phyloP scores from a whole-genome alignment of 2,888 invertebrate genomes.

The Tetranychus piercei region DNA sequence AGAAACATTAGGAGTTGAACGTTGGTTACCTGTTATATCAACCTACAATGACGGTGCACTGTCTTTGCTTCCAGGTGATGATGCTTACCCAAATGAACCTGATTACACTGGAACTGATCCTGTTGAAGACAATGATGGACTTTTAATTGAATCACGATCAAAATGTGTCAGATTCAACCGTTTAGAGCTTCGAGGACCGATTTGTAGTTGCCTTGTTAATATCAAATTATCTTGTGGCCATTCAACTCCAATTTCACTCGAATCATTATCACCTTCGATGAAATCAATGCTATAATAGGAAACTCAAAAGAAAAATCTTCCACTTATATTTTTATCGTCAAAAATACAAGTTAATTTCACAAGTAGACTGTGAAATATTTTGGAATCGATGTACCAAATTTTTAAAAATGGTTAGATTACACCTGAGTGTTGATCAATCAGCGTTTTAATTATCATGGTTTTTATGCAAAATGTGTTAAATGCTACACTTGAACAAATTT shows the following conservation, averaged over 20 bases:
- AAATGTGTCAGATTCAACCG: conserved; percentile 24
- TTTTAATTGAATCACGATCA: conserved; percentile 20
- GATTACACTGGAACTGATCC: conserved; percentile 28
- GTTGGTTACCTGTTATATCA: conserved; percentile 41
- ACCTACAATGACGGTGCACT: conserved; percentile 43
- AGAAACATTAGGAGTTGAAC: conserved; percentile 39
- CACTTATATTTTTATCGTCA: neutral
- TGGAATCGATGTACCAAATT: no score
- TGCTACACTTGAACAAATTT: no score
- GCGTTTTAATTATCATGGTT: no score
- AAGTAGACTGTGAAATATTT: neutral
- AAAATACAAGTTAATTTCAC: neutral
- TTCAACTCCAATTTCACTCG: conserved; percentile 22
- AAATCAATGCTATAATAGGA: neutral
- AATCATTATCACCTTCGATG: neutral
- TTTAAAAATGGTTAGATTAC: no score
- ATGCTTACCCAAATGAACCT: conserved; percentile 31
- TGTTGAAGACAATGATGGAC: conserved; percentile 26
- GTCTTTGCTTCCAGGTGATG: conserved; percentile 40
- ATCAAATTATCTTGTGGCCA: conserved; percentile 25
- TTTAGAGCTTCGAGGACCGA: conserved; percentile 25
- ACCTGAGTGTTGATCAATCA: no score
- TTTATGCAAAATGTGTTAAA: no score
- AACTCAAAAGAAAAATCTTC: neutral
- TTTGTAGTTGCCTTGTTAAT: conserved; percentile 23